Conservation (phyloP, 1,140 invertebrate genomes). For the Psix sp. region DNA sequence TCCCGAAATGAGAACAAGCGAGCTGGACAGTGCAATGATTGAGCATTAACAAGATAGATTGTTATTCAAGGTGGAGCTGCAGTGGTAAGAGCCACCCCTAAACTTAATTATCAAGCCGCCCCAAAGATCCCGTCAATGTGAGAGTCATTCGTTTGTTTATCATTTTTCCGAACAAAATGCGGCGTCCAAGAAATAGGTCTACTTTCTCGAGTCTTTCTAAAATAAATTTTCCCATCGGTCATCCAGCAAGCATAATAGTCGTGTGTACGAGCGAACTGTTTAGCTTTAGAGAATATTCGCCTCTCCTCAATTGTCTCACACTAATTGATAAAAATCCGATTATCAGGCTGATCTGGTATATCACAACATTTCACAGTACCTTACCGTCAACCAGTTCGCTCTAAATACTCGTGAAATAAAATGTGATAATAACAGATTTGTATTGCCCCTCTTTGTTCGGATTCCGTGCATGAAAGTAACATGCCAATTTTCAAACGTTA, state of each 20-base stretch:
- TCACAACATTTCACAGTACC: background rate
- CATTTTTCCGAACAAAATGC: background rate
- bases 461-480: background rate
- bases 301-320: background rate
- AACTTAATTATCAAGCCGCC: too few species aligned
- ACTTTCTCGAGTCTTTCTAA: background rate
- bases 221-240: conserved; percentile 1
- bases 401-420: background rate
- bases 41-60: background rate
- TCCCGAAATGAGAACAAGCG: background rate
- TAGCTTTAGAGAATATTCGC: background rate
- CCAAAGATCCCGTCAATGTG: too few species aligned
- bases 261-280: background rate
- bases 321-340: background rate
- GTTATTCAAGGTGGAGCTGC: background rate
- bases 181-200: background rate
- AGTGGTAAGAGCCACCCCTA: too few species aligned
- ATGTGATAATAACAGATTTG: background rate
- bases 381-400: background rate
- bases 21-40: background rate
- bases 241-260: conserved; percentile 1
- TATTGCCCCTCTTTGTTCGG: background rate
- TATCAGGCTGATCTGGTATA: background rate
- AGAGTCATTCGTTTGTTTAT: background rate
- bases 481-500: background rate